These are phyloP conservation scores for Leptoclinus maculatus DNA, from an alignment of 2,797 vertebrate genomes.

Conservation along the genomic window DNA sequence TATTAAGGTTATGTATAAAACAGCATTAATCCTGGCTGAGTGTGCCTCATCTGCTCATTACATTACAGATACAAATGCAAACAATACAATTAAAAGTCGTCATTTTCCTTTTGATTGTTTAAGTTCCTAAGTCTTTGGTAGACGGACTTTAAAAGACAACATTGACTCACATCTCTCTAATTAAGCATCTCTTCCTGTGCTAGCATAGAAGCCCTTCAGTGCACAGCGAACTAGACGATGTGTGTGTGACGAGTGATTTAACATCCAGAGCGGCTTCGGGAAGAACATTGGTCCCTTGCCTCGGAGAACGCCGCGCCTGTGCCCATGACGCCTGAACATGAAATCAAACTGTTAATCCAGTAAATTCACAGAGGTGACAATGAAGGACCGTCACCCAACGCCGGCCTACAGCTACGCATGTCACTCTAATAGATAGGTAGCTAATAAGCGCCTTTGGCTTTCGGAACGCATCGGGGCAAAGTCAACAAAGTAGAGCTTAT, in stretches of 20 bases:
- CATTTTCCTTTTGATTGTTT: not conserved
- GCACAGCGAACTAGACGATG: constrained; percentile 4
- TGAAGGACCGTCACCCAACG: constrained; percentile 52
- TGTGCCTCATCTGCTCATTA: not conserved
- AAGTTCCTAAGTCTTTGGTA: not conserved
- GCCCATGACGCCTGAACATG: constrained; percentile 30
- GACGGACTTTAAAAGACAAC: not conserved
- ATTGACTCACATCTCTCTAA: not conserved
- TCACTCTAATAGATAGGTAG: constrained; percentile 69
- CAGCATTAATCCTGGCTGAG: not conserved
- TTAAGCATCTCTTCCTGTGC: constrained; percentile 14
- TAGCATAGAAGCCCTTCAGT: not conserved
- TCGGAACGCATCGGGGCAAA: constrained; percentile 63
- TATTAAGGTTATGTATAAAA: not conserved
- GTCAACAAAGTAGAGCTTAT: constrained; percentile 73
- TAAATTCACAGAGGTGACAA: constrained; percentile 45
- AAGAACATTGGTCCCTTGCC: constrained; percentile 47
- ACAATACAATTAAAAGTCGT: not conserved
- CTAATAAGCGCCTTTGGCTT: constrained; percentile 65
- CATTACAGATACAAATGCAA: not conserved
- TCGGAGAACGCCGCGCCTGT: constrained; percentile 42
- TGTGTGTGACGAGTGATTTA: constrained; percentile 25
- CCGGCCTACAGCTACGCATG: constrained; percentile 57
- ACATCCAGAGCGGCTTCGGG: constrained; percentile 34
- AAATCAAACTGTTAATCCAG: constrained; percentile 60